Base-by-base conservation (phyloP, 2,113 vertebrate genomes). In the rat (Rattus norvegicus) region DNA sequence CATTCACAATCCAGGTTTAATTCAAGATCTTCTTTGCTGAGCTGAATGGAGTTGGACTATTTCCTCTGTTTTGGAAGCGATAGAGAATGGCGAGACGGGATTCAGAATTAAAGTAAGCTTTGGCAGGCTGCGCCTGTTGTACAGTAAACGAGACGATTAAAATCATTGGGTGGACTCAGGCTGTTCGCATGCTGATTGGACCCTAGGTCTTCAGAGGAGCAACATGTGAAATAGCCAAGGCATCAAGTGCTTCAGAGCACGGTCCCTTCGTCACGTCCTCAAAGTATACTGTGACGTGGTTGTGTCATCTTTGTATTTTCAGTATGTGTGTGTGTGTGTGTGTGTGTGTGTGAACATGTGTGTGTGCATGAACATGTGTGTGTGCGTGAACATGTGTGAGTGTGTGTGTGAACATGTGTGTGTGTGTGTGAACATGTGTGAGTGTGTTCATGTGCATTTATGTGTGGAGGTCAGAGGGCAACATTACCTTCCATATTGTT, bases 51-150 rank as follows among this genome's bases (percentile, higher is more conserved):
- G 19, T 80, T 0, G 14, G 70, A 79, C 95, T 93, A 86, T 95
- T 98, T 97, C 88, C 89, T 92, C 75, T 90, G 10, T 76, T 94
- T 94, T 87, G 88, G 92, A 93, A 95, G 91, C 70, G 92, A 95
- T 91, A 85, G 76, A 92, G 84, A 98, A 94, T 95, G 28, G 28
- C 30, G 81, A 47, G 47, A 52, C 77, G 36, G 65, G 77, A 79
- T 56, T 96, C 36, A 33, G 49, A 90, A 49, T 83, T 90, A 96
- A 47, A 95, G 24, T 67, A 80, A 88, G 43, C 83, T 83, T 95
- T 1, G 81, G n/a, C 14, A 49, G 36, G 22, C 20, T 96, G 75
- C 94, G 56, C 72, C 54, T 86, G 90, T 93, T 95, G 83, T 95
- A 87, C 12, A 95, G 84, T 93, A 96, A 97, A 69, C 84, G 95